A percentile compares a stretch with the other conserved stretches of the same genome.
Evolutionary conservation across 2,797 vertebrate species (phyloP).

Genomic region (Phataginus tetradactyla): DNA sequence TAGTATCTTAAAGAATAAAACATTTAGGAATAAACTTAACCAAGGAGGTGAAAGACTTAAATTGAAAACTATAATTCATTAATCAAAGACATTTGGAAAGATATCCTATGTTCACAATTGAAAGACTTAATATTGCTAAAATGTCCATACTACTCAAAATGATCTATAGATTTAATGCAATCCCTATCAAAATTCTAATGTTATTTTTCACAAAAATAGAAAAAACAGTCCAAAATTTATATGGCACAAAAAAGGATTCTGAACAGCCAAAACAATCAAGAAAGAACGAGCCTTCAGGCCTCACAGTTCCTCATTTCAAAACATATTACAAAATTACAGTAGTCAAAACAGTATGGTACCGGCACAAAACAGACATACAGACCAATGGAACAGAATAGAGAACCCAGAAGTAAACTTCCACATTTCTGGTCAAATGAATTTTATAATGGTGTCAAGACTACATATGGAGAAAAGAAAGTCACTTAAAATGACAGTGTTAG

Average conservation of each 20-base stretch:
- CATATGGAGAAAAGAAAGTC: background rate
- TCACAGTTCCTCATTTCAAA: background rate
- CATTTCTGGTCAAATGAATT: background rate
- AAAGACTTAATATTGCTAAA: background rate
- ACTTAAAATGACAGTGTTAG: background rate
- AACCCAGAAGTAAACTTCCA: background rate
- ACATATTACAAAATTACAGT: background rate
- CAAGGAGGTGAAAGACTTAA: background rate
- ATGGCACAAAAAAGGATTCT: background rate
- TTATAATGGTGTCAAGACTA: background rate
- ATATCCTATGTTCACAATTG: background rate
- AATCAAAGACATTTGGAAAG: background rate
- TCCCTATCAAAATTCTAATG: background rate
- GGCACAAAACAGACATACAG: background rate
- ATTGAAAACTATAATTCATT: background rate
- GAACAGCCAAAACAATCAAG: background rate
- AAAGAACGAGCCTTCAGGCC: background rate
- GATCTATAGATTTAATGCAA: background rate
- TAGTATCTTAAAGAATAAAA: background rate
- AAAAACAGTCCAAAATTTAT: background rate
- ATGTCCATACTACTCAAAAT: background rate
- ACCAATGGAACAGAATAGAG: background rate
- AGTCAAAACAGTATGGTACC: background rate
- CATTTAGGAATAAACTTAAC: background rate
- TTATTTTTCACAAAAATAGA: slow-evolving; percentile 22